Conservation (phyloP, 2,888 invertebrate species). For the Oxystoma pomonae region DNA sequence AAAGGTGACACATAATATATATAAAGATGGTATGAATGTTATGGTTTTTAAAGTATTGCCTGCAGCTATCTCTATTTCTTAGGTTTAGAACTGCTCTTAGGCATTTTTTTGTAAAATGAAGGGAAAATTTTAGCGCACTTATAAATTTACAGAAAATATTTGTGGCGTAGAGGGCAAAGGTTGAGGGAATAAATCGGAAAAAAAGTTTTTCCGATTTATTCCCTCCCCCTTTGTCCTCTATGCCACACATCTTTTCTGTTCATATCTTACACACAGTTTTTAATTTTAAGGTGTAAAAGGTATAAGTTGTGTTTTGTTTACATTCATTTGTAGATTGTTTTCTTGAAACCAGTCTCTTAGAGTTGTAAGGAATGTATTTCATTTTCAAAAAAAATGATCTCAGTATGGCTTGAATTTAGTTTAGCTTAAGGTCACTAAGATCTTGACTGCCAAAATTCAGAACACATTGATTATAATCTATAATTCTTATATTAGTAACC, state of each 20-base stretch:
- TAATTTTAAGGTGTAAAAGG: neutral
- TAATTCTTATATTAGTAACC: too few relatives aligned
- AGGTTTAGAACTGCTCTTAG: neutral
- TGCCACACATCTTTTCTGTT: neutral
- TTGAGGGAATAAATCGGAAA: too few relatives aligned
- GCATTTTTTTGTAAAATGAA: neutral
- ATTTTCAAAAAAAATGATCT: too few relatives aligned
- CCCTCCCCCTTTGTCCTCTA: neutral
- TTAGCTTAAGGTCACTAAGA: too few relatives aligned
- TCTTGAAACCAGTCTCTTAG: neutral
- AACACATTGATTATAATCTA: too few relatives aligned
- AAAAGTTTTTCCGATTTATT: neutral
- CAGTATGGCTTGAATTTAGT: too few relatives aligned
- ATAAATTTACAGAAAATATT: neutral
- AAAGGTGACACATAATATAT: neutral
- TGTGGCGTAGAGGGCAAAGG: too few relatives aligned
- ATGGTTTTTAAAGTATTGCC: neutral
- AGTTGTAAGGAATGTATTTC: too few relatives aligned
- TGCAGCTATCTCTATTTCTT: neutral
- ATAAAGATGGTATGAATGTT: neutral
- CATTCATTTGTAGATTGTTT: neutral
- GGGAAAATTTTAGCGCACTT: neutral
- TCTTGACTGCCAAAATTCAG: too few relatives aligned
- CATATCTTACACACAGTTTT: neutral
- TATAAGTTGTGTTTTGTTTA: neutral